Evolutionary conservation across 2,888 invertebrate genomes (phyloP), one percentile per base, ranked within the genome.

Genomic region (Resseliella maxima): DNA sequence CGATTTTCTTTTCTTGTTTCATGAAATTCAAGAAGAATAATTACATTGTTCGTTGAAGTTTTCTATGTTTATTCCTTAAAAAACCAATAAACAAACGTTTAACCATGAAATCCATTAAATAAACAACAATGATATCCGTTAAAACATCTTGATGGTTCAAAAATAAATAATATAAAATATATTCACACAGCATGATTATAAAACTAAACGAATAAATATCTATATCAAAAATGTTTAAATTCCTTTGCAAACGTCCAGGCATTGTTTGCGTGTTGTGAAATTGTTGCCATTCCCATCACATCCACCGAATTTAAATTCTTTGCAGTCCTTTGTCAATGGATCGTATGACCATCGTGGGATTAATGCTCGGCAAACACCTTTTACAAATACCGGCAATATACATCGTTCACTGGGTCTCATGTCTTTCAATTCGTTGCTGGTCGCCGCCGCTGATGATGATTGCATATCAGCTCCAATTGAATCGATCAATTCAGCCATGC

Each of bases 281-380:
- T 93, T 93, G 88, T 93, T 93, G 87, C 90, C 91, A 88, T 93
- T 93, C 87, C 93, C 93, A 88, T 92, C 92, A 88, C 93, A 93
- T 86, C 93, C 93, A 3, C 93, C 93, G 87, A 92, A 93, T 87
- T 92, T 92, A 89, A 93, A 93, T 88, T 92, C 91, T 8, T 90
- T 88, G 87, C 93, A 93, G 86, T 91, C 90, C 87, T 91, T 91
- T 64, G 90, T 89, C 85, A 89, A 88, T 0, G 92, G 90, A 89
- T 93, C 92, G 89, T 93, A 93, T 86, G 92, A 90, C 90, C 90
- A 91, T 86, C 91, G 89, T 0, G 91, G 90, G 85, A 91, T 91
- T 1, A 91, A 87, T 0, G 91, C 91, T 0, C 91, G 90, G 59
- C 91, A 91, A n/a, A 91, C 90, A 12, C 91, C 91, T 86, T 90